Evolutionary conservation across 2,113 vertebrate species (phyloP).

Genomic region (Siniperca knerii): DNA sequence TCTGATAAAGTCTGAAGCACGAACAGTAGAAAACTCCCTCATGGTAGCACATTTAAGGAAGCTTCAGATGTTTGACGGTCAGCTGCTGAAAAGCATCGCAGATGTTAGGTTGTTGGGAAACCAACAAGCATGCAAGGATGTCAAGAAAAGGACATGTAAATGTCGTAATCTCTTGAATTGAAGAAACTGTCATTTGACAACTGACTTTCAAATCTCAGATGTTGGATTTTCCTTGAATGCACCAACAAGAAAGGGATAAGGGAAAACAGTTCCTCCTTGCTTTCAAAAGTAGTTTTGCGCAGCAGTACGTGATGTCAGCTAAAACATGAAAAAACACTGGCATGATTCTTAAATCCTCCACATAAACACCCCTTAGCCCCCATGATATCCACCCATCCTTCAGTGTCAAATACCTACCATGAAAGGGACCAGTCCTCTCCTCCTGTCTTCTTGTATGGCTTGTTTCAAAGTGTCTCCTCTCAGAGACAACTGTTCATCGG

Average conservation of each 20-base stretch:
- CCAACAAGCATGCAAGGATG: not conserved
- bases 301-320: not conserved
- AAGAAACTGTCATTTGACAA: not conserved
- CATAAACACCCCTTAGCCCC: not conserved
- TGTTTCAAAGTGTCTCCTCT: slow-evolving; percentile 89
- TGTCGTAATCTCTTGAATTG: not conserved
- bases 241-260: not conserved
- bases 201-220: not conserved
- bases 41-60: no score
- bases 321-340: not conserved
- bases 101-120: not conserved
- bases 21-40: no score
- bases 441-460: slow-evolving; percentile 91
- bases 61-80: no score
- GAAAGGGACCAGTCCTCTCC: slow-evolving; percentile 89
- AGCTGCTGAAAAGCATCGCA: not conserved
- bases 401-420: slow-evolving; percentile 86
- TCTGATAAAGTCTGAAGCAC: no score
- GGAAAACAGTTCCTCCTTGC: not conserved
- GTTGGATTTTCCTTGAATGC: not conserved
- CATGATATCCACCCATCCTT: not conserved
- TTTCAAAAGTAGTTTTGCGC: no score
- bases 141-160: not conserved
- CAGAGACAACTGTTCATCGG: slow-evolving; percentile 91
- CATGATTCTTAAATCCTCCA: not conserved